Base-by-base conservation (phyloP, 2,113 vertebrate genomes). In the Arvicanthis niloticus region DNA sequence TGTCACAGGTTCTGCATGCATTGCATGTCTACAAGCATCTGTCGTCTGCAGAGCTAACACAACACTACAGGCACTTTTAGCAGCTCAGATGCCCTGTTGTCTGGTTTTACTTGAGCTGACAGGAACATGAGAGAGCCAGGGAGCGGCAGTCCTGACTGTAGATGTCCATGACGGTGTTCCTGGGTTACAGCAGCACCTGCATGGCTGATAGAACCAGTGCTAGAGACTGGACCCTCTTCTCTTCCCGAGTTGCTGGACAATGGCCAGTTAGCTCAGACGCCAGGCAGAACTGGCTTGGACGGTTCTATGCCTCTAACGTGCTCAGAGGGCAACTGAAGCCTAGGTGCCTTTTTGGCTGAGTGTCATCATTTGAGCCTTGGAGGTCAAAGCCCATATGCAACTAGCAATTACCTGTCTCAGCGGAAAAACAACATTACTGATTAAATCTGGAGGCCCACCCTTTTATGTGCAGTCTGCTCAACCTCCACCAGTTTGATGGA, bases 11-110 rank as follows among this genome's bases (percentile, higher is more conserved):
- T 91, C 81, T 91, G 81, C 95, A 73, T 73, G 91, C 24, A 2
- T 93, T 96, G 84, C 7, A 51, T 68, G 60, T 92, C 89, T 88
- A 40, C 31, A 45, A 91, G 70, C 81, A 62, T 45, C 16, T 16
- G 45, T 40, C 40, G 26, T 91, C 48, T 31, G 85, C 58, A 34
- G 26, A 48, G 62, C 58, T 60, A 62, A 29, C 56, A 42, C 56
- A 3, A 7, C 34, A 42, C 40, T 42, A 17, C 56, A 84, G 56
- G 48, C 19, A 31, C 40, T 85, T 1, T 48, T 24, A 65, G 77
- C 12, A 51, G 12, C 40, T 87, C 84, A 45, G 10, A 58, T 4
- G 1, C 56, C n/a, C 6, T 60, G 6, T 42, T 40, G 15, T 34
- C 51, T 7, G n/a, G 24, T n/a, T 62, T 26, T 17, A 9, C 21